A percentile compares a stretch with the other conserved stretches of the same genome.
Conservation (phyloP, 2,888 invertebrate genomes). For the Apodemia hepburni region DNA sequence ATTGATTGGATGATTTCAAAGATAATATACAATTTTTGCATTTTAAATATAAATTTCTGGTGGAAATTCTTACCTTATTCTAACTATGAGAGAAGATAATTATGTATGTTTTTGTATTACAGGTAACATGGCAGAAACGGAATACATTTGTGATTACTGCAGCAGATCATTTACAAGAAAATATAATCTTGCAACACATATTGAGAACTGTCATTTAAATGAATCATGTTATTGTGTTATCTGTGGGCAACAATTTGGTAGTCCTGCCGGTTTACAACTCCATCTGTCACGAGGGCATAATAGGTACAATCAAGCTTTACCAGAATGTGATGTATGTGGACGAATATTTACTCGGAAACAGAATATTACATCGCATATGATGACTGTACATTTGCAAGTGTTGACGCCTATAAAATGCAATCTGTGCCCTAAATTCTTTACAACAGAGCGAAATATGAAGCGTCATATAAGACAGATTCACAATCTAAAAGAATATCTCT, state of each 20-base stretch:
- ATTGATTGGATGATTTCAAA: no score
- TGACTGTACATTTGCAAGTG: slow-evolving; percentile 53
- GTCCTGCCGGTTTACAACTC: slow-evolving; percentile 47
- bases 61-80: no score
- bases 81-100: neutral
- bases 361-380: slow-evolving; percentile 63
- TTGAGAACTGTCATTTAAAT: slow-evolving; percentile 58
- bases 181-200: slow-evolving; percentile 58
- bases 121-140: slow-evolving; percentile 7
- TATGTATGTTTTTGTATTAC: neutral
- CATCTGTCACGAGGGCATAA: slow-evolving; percentile 58
- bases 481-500: slow-evolving; percentile 50
- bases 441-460: slow-evolving; percentile 53
- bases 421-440: slow-evolving; percentile 50
- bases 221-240: slow-evolving; percentile 49
- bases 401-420: slow-evolving; percentile 44
- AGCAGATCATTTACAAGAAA: slow-evolving; percentile 56
- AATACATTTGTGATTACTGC: slow-evolving; percentile 58
- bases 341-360: slow-evolving; percentile 60
- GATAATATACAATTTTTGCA: no score
- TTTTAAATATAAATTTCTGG: no score
- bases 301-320: slow-evolving; percentile 44
- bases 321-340: slow-evolving; percentile 64
- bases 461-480: slow-evolving; percentile 54
- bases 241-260: slow-evolving; percentile 52